Percentiles rank a stretch among this genome's conserved stretches.
phyloP scores from a whole-genome alignment of 2,888 invertebrate species.

The Nasonia oneida region DNA sequence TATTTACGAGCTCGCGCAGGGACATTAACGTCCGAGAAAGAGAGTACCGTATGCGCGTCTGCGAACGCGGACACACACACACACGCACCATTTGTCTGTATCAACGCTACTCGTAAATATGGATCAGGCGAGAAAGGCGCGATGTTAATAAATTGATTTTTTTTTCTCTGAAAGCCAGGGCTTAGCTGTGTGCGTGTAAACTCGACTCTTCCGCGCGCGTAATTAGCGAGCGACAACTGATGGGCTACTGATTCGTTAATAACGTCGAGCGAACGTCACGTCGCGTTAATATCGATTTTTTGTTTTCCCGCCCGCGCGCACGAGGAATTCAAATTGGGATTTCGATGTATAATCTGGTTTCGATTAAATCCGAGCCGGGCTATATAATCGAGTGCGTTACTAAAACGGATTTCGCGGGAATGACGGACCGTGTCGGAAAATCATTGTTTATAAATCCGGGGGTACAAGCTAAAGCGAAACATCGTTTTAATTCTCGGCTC shows the following conservation, averaged over 20 bases:
- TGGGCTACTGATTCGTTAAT: background rate
- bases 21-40: constrained; percentile 34
- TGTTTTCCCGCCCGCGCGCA: constrained; percentile 14
- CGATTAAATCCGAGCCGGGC: constrained; percentile 34
- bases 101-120: constrained; percentile 62
- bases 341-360: constrained; percentile 35
- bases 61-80: constrained; percentile 45
- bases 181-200: background rate
- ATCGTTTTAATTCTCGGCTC: constrained; percentile 20
- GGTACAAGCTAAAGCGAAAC: background rate
- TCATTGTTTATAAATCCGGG: background rate
- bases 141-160: constrained; percentile 57
- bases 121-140: constrained; percentile 43
- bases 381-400: constrained; percentile 20
- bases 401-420: background rate
- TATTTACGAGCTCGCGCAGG: constrained; percentile 49
- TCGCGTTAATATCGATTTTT: constrained; percentile 35
- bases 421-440: background rate
- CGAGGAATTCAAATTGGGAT: constrained; percentile 30
- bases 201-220: background rate
- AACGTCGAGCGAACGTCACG: background rate
- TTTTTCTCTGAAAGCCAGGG: constrained; percentile 10
- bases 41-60: constrained; percentile 9
- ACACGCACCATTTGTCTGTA: constrained; percentile 62
- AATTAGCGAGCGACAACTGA: background rate